Evolutionary conservation across 2,797 vertebrate genomes (phyloP).

Genomic region (Catostomus latipinnis): DNA sequence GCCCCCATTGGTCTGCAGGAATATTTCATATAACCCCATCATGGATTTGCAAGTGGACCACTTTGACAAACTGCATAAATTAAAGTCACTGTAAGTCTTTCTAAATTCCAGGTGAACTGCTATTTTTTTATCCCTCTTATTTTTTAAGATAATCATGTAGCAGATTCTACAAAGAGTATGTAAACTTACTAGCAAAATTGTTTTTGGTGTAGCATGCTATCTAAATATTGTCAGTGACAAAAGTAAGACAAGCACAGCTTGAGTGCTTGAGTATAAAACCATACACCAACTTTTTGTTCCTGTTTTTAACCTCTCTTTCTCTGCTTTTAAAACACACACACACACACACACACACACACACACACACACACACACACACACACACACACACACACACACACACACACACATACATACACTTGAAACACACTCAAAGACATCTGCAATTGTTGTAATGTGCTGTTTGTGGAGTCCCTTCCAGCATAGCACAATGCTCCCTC

Average conservation of each 20-base stretch:
- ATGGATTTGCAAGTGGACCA: slow-evolving; percentile 86
- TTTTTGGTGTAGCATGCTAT: not conserved
- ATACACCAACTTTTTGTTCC: not conserved
- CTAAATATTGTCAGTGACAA: not conserved
- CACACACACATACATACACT: not conserved
- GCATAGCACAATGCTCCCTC: not conserved
- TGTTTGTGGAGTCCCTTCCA: slow-evolving; percentile 16
- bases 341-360: not conserved
- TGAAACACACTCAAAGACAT: not conserved
- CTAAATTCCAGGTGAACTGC: not conserved
- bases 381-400: not conserved
- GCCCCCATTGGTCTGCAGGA: slow-evolving; percentile 73
- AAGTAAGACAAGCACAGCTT: not conserved
- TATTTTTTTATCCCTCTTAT: too few species aligned
- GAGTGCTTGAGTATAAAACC: not conserved
- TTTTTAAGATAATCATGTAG: too few species aligned
- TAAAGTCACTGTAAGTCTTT: slow-evolving; percentile 93
- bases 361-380: too few species aligned
- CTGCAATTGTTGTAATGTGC: slow-evolving; percentile 38
- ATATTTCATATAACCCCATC: slow-evolving; percentile 94
- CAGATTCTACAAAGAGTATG: too few species aligned
- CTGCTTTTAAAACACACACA: not conserved
- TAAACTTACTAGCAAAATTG: too few species aligned
- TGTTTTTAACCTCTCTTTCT: not conserved
- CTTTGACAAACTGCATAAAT: slow-evolving; percentile 89